Conservation (phyloP, 2,797 vertebrate genomes). For the Dallia pectoralis region DNA sequence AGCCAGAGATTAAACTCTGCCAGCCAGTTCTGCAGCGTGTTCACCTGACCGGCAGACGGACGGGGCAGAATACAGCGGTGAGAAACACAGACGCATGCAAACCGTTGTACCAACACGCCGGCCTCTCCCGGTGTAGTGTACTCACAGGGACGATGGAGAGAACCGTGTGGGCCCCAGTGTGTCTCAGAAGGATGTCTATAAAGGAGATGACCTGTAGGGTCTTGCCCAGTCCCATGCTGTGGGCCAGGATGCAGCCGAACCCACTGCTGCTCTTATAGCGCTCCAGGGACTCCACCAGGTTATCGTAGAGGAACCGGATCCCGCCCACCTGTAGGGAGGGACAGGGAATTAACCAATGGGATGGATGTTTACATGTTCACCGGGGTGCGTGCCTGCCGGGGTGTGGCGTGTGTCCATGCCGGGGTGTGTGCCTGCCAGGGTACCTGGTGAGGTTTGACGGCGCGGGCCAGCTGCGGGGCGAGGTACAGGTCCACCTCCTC, state of each 20-base stretch:
- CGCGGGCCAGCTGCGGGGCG: conserved; percentile 88
- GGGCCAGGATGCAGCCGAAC: conserved; percentile 97
- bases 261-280: conserved; percentile 93
- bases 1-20: conserved; percentile 98
- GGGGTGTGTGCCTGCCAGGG: not conserved
- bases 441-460: conserved; percentile 99
- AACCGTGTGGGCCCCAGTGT: conserved; percentile 95
- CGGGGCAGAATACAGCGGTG: too few relatives aligned
- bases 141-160: conserved; percentile 97
- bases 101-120: conserved; percentile 1
- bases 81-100: conserved; percentile 12
- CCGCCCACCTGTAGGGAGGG: conserved; percentile 85
- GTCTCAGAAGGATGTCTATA: conserved; percentile 90
- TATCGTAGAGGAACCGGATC: conserved; percentile 98
- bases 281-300: conserved; percentile 95
- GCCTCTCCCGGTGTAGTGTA: conserved; percentile 21
- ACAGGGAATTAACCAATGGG: too few relatives aligned
- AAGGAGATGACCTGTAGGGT: conserved; percentile 99
- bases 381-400: not conserved
- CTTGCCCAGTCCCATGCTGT: conserved; percentile 98
- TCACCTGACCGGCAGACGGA: conserved; percentile 82
- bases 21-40: conserved; percentile 98
- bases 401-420: not conserved
- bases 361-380: too few relatives aligned
- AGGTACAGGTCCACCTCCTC: conserved; percentile 95